Percentiles rank a stretch among this genome's conserved stretches.
Conservation (phyloP, 2,888 invertebrate genomes). For the Hirtodrosophila trivittata region DNA sequence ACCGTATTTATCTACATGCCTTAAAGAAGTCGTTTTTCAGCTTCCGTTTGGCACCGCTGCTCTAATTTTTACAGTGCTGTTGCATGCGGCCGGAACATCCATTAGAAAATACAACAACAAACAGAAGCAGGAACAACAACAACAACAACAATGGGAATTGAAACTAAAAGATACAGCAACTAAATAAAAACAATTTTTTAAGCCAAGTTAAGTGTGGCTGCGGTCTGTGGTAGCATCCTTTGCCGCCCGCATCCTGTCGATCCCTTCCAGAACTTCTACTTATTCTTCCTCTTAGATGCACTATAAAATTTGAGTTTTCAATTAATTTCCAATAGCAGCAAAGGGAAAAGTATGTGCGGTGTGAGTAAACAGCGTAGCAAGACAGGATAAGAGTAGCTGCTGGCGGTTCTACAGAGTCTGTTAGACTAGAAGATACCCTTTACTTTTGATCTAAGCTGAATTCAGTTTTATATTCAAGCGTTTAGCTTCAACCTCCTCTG, state of each 20-base stretch:
- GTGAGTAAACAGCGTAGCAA: constrained; percentile 26
- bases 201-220: constrained; percentile 64
- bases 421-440: constrained; percentile 10
- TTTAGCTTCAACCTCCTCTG: too few relatives aligned
- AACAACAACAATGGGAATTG: constrained; percentile 30
- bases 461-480: too few relatives aligned
- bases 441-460: too few relatives aligned
- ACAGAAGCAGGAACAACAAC: constrained; percentile 26
- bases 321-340: constrained; percentile 74
- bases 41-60: constrained; percentile 42
- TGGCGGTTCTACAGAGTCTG: too few relatives aligned
- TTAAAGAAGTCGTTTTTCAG: constrained; percentile 11
- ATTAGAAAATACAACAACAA: constrained; percentile 49
- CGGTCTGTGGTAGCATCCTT: constrained; percentile 37
- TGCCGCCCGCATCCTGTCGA: constrained; percentile 4
- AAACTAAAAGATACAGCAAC: constrained; percentile 54
- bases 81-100: constrained; percentile 66
- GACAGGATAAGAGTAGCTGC: not conserved
- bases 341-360: constrained; percentile 21
- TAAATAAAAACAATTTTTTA: constrained; percentile 60
- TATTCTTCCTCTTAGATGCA: constrained; percentile 10
- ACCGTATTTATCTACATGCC: constrained; percentile 6
- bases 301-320: constrained; percentile 69
- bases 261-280: constrained; percentile 15
- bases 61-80: constrained; percentile 53